Base-by-base conservation (phyloP, 2,888 invertebrate genomes). In the Athripsodes cinereus region DNA sequence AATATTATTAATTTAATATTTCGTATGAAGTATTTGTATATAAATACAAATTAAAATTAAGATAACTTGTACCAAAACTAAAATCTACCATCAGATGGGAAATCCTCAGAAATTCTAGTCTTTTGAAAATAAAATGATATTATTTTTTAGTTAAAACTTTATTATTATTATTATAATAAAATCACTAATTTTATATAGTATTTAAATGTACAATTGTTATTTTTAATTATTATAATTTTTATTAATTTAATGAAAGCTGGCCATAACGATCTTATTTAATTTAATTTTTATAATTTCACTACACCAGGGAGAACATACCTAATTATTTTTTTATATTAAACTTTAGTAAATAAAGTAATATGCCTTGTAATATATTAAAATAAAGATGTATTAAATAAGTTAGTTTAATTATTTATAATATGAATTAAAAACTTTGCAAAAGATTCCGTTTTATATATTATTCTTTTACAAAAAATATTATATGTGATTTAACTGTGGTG, bases 21-120 rank as follows among this genome's bases (percentile, higher is more conserved):
- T 18, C 19, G 26, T 34, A 19, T 19, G 26, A 34, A 34, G 52
- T 35, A 35, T 31, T 34, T 31, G 40, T 46, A 18, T 20, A 22
- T 13, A 11, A 18, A 20, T 20, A 31, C 8, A 26, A 26, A 3
- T 6, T 26, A 26, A 26, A 21, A 20, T 55, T 34, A 20, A 47
- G 21, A 31, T 70, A 50, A 26, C 26, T 26, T 26, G 26, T 26
- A 26, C 26, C 26, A 26, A 26, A 26, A 26, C 26, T 26, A 52
- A 52, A 34, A 31, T 55, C 52, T 40, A 53, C 54, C 34, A 56
- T 75, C 75, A 77, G 77, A 75, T 74, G 59, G 47, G 48, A 74
- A 75, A 72, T 76, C 78, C 78, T 79, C 77, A 78, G 34, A 72
- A 74, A 76, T 78, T 78, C 78, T 78, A 78, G 47, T 47, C 47